phyloP scores from a whole-genome alignment of 1,140 invertebrate genomes.

The Leguminivora glycinivorella region DNA sequence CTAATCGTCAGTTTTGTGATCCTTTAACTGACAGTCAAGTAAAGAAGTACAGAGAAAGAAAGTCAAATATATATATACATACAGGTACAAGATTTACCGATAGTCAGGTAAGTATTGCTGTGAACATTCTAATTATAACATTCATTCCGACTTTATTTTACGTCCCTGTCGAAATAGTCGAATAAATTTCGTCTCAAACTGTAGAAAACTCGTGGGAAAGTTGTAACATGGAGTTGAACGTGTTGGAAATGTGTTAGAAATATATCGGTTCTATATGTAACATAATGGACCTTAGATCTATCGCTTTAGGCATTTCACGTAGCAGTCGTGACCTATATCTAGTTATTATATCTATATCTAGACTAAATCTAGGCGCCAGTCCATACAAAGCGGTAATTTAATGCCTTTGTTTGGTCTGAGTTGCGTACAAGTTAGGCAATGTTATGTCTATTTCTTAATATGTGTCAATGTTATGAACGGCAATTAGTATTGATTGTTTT shows the following conservation, averaged over 20 bases:
- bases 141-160: too few relatives aligned
- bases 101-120: too few relatives aligned
- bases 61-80: too few relatives aligned
- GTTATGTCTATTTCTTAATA: slow-evolving; percentile 1
- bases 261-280: background rate
- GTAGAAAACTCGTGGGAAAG: too few relatives aligned
- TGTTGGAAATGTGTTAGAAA: background rate
- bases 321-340: background rate
- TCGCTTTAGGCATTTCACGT: background rate
- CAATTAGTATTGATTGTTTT: slow-evolving; percentile 16
- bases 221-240: background rate
- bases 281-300: background rate
- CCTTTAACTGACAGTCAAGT: too few relatives aligned
- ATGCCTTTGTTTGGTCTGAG: slow-evolving; percentile 8
- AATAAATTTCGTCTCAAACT: too few relatives aligned
- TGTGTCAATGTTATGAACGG: slow-evolving; percentile 23
- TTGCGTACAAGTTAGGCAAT: slow-evolving; percentile 1
- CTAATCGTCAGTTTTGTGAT: too few relatives aligned
- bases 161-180: too few relatives aligned
- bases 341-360: background rate
- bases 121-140: too few relatives aligned
- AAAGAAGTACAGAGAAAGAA: too few relatives aligned
- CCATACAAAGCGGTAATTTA: background rate
- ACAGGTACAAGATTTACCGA: too few relatives aligned
- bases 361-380: slow-evolving; percentile 11